phyloP scores from a whole-genome alignment of 2,797 vertebrate species.

The Lerista edwardsae region DNA sequence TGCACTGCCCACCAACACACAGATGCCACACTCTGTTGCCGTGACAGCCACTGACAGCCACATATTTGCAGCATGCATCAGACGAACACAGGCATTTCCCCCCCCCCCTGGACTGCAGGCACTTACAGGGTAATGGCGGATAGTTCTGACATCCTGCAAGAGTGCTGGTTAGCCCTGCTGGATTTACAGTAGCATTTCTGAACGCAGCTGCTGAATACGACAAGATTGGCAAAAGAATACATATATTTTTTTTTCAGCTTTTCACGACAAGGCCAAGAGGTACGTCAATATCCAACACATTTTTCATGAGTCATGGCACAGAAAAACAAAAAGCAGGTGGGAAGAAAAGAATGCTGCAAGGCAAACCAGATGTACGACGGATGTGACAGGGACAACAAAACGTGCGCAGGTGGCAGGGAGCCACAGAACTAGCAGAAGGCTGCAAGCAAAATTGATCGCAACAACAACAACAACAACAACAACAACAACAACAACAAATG shows the following conservation, averaged over 20 bases:
- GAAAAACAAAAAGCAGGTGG: conserved; percentile 48
- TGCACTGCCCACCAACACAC: conserved; percentile 33
- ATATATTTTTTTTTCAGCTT: conserved; percentile 72
- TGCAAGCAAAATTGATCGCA: neutral
- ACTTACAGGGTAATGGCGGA: conserved; percentile 99
- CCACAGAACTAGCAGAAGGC: neutral
- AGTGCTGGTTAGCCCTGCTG: conserved; percentile 97
- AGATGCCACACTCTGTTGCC: neutral
- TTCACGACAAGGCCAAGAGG: conserved; percentile 65
- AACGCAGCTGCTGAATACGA: conserved; percentile 99
- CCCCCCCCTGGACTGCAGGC: conserved; percentile 76
- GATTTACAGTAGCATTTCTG: conserved; percentile 99
- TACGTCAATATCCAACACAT: conserved; percentile 65
- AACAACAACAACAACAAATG: neutral
- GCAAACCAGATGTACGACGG: conserved; percentile 38
- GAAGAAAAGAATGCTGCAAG: conserved; percentile 40
- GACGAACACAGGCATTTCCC: conserved; percentile 67
- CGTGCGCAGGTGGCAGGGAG: neutral
- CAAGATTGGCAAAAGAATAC: conserved; percentile 85
- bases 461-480: no score
- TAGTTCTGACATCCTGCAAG: conserved; percentile 99
- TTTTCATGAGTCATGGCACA: conserved; percentile 48
- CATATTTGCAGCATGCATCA: conserved; percentile 69
- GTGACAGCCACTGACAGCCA: neutral
- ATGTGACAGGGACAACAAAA: conserved; percentile 38